Conservation (phyloP, 2,888 invertebrate species). For the Bombyx huttoni region DNA sequence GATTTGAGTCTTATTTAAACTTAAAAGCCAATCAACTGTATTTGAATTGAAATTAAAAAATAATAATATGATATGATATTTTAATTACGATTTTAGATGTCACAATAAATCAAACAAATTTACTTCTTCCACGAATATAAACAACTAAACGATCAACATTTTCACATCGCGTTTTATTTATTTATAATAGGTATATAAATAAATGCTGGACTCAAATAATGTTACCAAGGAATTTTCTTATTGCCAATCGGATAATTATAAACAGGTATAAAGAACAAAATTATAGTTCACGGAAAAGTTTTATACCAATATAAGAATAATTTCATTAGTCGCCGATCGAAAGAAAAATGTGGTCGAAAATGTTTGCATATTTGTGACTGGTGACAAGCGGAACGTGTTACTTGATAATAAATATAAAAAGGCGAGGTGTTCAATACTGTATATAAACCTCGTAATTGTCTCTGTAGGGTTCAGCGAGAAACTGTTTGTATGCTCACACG, state of each 20-base stretch:
- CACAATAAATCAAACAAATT: too few species aligned
- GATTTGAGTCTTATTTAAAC: too few species aligned
- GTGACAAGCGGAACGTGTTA: not conserved
- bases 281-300: not conserved
- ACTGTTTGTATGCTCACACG: conserved; percentile 44
- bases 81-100: too few species aligned
- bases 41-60: too few species aligned
- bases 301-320: not conserved
- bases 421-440: conserved; percentile 28
- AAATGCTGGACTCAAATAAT: not conserved
- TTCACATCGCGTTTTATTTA: too few species aligned
- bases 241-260: not conserved
- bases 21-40: too few species aligned
- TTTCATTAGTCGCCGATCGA: not conserved
- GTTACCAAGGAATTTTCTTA: not conserved
- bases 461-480: conserved; percentile 29
- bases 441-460: conserved; percentile 34
- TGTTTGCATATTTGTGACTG: not conserved
- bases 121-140: too few species aligned
- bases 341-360: not conserved
- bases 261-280: not conserved
- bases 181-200: too few species aligned
- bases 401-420: conserved; percentile 6
- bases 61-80: too few species aligned
- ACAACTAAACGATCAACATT: too few species aligned